These are phyloP conservation scores for Sterna hirundo DNA, from an alignment of 2,113 vertebrate species.

Conservation along the genomic window DNA sequence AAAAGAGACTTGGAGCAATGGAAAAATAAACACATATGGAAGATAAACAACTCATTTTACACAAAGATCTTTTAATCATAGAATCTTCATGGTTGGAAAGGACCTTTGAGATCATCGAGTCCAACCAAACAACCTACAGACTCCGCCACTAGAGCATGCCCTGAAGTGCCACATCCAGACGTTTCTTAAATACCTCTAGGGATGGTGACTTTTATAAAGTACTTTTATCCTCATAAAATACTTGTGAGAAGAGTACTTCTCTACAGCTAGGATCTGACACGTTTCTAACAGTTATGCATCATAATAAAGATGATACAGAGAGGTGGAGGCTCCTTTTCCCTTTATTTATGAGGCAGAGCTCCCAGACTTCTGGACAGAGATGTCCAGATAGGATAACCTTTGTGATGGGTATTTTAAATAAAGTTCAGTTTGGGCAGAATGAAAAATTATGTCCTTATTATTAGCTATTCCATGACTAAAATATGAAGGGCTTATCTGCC, in stretches of 20 bases:
- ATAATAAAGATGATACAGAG: neutral
- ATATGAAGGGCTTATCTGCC: neutral
- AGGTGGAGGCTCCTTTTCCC: neutral
- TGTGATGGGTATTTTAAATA: neutral
- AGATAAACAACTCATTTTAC: neutral
- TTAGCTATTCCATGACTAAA: neutral
- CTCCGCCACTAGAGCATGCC: too few relatives aligned
- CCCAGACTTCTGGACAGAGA: neutral
- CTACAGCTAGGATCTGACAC: neutral
- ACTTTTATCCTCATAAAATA: neutral
- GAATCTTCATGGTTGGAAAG: too few relatives aligned
- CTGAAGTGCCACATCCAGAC: too few relatives aligned
- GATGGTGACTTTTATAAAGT: too few relatives aligned
- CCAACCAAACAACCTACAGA: too few relatives aligned
- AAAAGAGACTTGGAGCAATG: neutral
- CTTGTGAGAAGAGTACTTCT: neutral
- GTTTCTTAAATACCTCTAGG: too few relatives aligned
- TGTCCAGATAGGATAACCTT: neutral
- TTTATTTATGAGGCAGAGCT: neutral
- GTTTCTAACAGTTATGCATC: neutral
- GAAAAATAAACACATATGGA: neutral
- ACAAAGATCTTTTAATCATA: neutral
- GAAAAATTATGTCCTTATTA: neutral
- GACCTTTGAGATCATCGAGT: too few relatives aligned
- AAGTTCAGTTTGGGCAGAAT: neutral